Conservation (phyloP, 2,797 vertebrate species). For the Adelosebastes latens region DNA sequence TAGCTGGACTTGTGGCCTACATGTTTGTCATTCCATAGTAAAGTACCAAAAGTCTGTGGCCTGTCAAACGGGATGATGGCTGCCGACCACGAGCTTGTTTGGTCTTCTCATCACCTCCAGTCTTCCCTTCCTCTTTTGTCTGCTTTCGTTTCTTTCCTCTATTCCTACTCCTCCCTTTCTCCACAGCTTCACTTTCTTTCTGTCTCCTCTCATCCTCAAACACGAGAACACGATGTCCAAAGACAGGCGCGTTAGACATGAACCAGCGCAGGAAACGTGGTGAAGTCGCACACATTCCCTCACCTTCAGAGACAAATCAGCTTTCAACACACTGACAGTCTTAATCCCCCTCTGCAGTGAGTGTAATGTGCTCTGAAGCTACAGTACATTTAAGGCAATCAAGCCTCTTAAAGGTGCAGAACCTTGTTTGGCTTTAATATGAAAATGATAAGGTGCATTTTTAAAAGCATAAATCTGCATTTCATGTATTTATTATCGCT, state of each 20-base stretch:
- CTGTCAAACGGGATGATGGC: slow-evolving; percentile 55
- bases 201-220: background rate
- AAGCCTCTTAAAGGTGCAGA: background rate
- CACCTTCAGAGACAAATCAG: slow-evolving; percentile 47
- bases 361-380: background rate
- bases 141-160: background rate
- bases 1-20: slow-evolving; percentile 59
- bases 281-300: slow-evolving; percentile 57
- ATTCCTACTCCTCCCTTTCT: background rate
- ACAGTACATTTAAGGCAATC: slow-evolving; percentile 44
- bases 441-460: background rate
- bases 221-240: slow-evolving; percentile 45
- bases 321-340: slow-evolving; percentile 41
- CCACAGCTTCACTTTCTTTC: background rate
- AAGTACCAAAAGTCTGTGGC: slow-evolving; percentile 64
- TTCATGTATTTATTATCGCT: background rate
- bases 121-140: slow-evolving; percentile 31
- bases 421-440: background rate
- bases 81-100: slow-evolving; percentile 58
- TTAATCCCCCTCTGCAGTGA: slow-evolving; percentile 29
- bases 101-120: slow-evolving; percentile 47
- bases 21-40: slow-evolving; percentile 78
- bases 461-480: background rate
- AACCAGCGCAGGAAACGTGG: slow-evolving; percentile 59
- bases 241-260: slow-evolving; percentile 41